Base-by-base conservation (phyloP, 1,140 invertebrate genomes). In the Platorchestia sp. region DNA sequence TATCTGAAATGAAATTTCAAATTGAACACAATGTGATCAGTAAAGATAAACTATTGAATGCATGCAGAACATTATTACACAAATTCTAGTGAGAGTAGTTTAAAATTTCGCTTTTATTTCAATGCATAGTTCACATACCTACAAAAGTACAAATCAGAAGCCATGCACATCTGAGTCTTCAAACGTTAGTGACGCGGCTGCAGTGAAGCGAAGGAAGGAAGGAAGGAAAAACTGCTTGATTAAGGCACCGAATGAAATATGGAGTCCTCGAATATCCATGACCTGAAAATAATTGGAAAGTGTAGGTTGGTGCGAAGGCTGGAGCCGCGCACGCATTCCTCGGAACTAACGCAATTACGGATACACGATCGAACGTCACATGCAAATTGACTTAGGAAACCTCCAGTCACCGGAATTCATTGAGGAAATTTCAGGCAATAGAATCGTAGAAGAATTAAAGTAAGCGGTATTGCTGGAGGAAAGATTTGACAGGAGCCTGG, bases 251-350 rank as follows among this genome's bases (percentile, higher is more conserved):
- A 36, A 75, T 75, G 59, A 75, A 75, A 10, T 36, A 75, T 75
- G 59, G 59, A 16, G 87, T 89, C 87, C n/a, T 42, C 42, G 87
- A 89, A 89, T 89, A 89, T 89, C 87, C 36, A 89, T 89, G 87
- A 42, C 43, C 22, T 44, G n/a, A 44, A 44, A 89, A 89, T 89
- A 44, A 89, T 89, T 89, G n/a, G 10, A 89, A 27, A 89, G 43
- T 89, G 87, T 10, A 42, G 10, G 10, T 42, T 43, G 87, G 43
- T 19, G 41, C 43, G 41, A 75, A 42, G 87, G 41, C 87, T 6
- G 27, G 43, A 41, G 87, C 87, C 36, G 43, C 27, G 43, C 87
- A 5, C 27, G 36, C n/a, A 43, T 0, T 7, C 87, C 87, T 89
- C 41, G 87, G n/a, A 42, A 44, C 87, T 42, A 89, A 89, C 7